Conservation (phyloP, 2,113 vertebrate genomes). For the Oncorhynchus nerka region DNA sequence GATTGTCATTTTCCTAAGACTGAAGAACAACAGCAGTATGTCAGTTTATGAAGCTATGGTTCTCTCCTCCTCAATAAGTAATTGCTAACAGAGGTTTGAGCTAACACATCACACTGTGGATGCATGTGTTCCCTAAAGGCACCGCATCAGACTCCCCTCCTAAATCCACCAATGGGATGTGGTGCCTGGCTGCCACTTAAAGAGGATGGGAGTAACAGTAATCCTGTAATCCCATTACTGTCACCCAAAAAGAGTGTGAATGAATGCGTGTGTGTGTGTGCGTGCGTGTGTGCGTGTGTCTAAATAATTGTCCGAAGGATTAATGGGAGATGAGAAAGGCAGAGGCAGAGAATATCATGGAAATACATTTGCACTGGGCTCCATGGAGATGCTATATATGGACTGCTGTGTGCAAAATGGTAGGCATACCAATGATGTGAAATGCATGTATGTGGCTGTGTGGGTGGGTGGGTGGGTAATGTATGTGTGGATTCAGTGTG, state of each 20-base stretch:
- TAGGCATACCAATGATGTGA: not conserved
- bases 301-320: not conserved
- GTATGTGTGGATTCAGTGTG: not conserved
- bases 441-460: not conserved
- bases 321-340: not conserved
- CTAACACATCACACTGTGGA: not conserved
- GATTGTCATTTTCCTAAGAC: no score
- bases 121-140: constrained; percentile 16
- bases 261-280: not conserved
- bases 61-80: constrained; percentile 7
- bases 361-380: no score
- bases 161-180: constrained; percentile 55
- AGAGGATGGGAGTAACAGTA: constrained; percentile 53
- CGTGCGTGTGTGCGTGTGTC: not conserved
- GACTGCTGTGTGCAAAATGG: not conserved
- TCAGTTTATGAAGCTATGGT: not conserved
- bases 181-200: constrained; percentile 45
- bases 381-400: not conserved
- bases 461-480: not conserved
- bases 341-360: no score
- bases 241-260: constrained; percentile 7
- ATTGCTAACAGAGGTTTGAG: not conserved
- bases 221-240: constrained; percentile 65
- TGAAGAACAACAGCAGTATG: not conserved
- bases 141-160: constrained; percentile 7